Evolutionary conservation across 2,113 vertebrate species (phyloP).

Genomic region (Cairina moschata): DNA sequence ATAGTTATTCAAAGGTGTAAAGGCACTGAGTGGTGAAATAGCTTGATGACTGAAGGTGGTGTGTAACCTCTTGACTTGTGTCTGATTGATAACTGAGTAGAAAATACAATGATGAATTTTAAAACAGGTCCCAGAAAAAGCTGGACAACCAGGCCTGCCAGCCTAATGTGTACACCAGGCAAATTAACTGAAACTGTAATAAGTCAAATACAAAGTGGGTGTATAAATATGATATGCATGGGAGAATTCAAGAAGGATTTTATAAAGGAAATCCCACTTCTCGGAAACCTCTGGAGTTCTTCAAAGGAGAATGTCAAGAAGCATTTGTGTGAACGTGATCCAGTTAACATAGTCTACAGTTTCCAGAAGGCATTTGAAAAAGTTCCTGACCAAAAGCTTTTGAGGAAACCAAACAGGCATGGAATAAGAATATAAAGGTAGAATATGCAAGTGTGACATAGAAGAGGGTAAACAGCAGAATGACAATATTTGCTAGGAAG

Average conservation of each 20-base stretch:
- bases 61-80: background rate
- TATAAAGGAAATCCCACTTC: background rate
- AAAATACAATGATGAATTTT: background rate
- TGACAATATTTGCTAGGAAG: background rate
- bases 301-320: background rate
- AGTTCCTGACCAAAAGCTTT: slow-evolving; percentile 32
- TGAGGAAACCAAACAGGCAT: slow-evolving; percentile 16
- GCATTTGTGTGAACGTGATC: background rate
- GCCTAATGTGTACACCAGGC: background rate
- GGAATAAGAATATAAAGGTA: slow-evolving; percentile 43
- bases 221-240: background rate
- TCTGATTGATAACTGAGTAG: too few relatives aligned
- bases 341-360: background rate
- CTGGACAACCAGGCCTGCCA: background rate
- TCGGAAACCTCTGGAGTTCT: background rate
- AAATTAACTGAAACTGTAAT: background rate
- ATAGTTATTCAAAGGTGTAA: fast-evolving
- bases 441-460: slow-evolving; percentile 11
- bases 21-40: background rate
- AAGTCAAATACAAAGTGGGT: fast-evolving
- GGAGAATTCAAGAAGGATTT: background rate
- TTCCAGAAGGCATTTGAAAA: background rate
- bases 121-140: background rate
- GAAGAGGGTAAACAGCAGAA: background rate
- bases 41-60: fast-evolving